A percentile compares a stretch with the other conserved stretches of the same genome.
phyloP scores from a whole-genome alignment of 2,113 vertebrate species.

The Larimichthys polyactis region DNA sequence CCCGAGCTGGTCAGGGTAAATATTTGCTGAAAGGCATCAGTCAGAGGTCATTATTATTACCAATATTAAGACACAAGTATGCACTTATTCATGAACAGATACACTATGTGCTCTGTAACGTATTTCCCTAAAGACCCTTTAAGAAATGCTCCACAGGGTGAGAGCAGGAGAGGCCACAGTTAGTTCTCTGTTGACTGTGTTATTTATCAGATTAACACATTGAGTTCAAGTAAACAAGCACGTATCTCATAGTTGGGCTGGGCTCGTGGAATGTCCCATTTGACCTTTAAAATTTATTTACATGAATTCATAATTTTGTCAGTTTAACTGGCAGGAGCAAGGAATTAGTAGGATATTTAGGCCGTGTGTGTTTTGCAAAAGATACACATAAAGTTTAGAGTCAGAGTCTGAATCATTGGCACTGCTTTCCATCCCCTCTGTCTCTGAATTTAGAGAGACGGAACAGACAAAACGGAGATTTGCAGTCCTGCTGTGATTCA shows the following conservation, averaged over 20 bases:
- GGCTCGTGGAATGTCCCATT: background rate
- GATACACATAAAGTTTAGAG: background rate
- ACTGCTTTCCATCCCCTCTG: background rate
- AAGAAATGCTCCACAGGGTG: conserved; percentile 46
- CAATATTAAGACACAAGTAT: conserved; percentile 31
- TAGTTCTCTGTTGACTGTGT: conserved; percentile 48
- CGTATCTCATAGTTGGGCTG: conserved; percentile 11
- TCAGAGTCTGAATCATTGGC: conserved; percentile 1
- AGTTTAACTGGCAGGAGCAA: background rate
- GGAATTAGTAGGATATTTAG: background rate
- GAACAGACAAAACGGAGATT: conserved; percentile 10
- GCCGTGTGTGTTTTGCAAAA: background rate
- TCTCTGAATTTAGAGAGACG: conserved; percentile 18
- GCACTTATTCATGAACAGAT: conserved; percentile 55
- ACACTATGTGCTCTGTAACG: conserved; percentile 20
- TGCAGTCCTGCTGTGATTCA: conserved; percentile 36
- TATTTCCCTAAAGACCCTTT: conserved; percentile 39
- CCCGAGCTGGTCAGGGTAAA: conserved; percentile 49
- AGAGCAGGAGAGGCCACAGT: conserved; percentile 46
- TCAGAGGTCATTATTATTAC: conserved; percentile 64
- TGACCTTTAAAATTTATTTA: conserved; percentile 10
- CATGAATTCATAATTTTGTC: background rate
- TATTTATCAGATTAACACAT: conserved; percentile 68
- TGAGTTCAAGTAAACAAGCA: conserved; percentile 45
- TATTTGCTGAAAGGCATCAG: conserved; percentile 66